phyloP scores from a whole-genome alignment of 2,797 vertebrate genomes.

The Apogon hyalosoma region DNA sequence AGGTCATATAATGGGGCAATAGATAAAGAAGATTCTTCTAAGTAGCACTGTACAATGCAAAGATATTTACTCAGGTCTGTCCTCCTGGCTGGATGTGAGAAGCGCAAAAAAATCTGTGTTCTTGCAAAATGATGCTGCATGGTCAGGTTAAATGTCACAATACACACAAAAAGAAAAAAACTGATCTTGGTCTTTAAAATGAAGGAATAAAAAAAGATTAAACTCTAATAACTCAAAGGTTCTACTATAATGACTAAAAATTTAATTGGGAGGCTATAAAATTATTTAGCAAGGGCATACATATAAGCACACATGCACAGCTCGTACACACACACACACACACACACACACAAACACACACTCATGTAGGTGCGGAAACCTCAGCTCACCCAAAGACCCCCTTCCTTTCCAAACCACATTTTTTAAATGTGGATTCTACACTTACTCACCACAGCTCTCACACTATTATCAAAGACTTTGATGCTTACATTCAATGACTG shows the following conservation, averaged over 20 bases:
- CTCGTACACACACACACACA: neutral
- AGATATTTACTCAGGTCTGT: constrained; percentile 3
- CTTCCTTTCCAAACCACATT: constrained; percentile 66
- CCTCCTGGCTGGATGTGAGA: too few species aligned
- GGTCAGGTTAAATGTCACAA: neutral
- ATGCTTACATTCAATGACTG: constrained; percentile 17
- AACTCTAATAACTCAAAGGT: too few species aligned
- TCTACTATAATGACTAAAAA: too few species aligned
- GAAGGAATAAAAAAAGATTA: too few species aligned
- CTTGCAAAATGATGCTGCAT: too few species aligned
- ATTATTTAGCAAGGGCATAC: neutral
- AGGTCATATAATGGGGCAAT: constrained; percentile 60
- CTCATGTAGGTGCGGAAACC: constrained; percentile 27
- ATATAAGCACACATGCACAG: neutral
- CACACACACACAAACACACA: constrained; percentile 16
- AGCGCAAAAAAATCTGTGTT: too few species aligned
- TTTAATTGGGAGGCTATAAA: too few species aligned
- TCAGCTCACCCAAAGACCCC: constrained; percentile 53
- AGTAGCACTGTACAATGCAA: constrained; percentile 7
- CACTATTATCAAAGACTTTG: constrained; percentile 51
- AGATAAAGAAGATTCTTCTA: constrained; percentile 28
- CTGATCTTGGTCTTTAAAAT: too few species aligned
- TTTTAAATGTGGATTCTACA: constrained; percentile 59
- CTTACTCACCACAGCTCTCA: constrained; percentile 56
- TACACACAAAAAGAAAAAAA: neutral